Conservation (phyloP, 2,113 vertebrate genomes). For the Carassius carassius region DNA sequence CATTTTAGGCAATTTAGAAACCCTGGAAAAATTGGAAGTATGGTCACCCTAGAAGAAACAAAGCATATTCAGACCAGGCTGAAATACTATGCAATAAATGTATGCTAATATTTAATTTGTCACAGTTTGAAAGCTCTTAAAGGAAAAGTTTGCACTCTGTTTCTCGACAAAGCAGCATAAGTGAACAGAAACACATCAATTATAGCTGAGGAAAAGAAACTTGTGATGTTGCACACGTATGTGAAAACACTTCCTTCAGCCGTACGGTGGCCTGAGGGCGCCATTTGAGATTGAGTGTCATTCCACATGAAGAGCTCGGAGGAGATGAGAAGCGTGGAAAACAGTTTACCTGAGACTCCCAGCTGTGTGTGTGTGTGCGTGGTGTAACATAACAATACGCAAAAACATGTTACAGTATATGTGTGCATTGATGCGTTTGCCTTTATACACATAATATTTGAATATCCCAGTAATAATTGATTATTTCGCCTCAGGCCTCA, state of each 20-base stretch:
- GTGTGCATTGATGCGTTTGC: background rate
- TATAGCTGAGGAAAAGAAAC: background rate
- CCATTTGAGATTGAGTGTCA: slow-evolving; percentile 54
- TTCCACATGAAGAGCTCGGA: slow-evolving; percentile 42
- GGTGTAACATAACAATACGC: slow-evolving; percentile 10
- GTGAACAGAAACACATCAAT: background rate
- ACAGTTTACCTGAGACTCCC: slow-evolving; percentile 51
- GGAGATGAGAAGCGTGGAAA: slow-evolving; percentile 56
- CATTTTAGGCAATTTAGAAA: no score
- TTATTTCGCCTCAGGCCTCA: background rate
- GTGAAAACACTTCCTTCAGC: background rate
- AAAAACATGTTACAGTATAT: background rate
- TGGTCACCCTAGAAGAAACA: no score
- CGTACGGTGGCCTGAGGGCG: slow-evolving; percentile 44
- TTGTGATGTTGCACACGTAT: slow-evolving; percentile 22
- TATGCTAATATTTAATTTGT: no score
- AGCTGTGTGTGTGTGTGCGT: slow-evolving; percentile 35
- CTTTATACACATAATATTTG: background rate
- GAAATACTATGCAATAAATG: no score
- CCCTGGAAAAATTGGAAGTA: no score
- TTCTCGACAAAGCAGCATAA: background rate
- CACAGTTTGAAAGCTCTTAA: no score
- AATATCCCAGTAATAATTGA: slow-evolving; percentile 8
- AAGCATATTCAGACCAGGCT: no score
- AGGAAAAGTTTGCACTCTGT: background rate